phyloP scores from a whole-genome alignment of 2,113 vertebrate genomes.

The Seriola aureovittata region DNA sequence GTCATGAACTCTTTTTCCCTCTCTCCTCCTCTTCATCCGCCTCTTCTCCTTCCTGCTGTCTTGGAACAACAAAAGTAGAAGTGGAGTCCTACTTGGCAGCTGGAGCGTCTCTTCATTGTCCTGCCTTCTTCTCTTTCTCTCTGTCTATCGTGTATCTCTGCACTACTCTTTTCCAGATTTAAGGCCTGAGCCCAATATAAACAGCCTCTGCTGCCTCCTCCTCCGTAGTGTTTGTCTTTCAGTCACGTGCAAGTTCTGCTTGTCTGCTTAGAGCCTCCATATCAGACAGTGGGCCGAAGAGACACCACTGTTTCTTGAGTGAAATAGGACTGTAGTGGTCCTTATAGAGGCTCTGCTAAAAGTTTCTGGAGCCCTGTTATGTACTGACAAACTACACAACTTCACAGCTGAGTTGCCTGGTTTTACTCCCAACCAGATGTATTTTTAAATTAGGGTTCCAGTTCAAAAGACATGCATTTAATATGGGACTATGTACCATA shows the following conservation, averaged over 20 bases:
- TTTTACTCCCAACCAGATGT: not conserved
- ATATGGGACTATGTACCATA: not conserved
- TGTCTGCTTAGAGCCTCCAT: conserved; percentile 50
- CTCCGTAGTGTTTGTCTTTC: conserved; percentile 25
- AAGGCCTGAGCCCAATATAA: conserved; percentile 63
- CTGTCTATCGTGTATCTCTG: conserved; percentile 6
- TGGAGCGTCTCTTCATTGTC: conserved; percentile 36
- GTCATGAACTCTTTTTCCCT: conserved; percentile 34
- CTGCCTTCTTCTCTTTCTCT: conserved; percentile 14
- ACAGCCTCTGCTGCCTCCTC: conserved; percentile 50
- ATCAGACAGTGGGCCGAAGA: conserved; percentile 63
- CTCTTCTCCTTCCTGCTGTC: conserved; percentile 65
- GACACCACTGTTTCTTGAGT: conserved; percentile 72
- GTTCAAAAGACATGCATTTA: not conserved
- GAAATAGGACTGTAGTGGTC: conserved; percentile 31
- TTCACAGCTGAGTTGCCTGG: not conserved
- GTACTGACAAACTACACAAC: not conserved
- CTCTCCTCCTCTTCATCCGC: conserved; percentile 42
- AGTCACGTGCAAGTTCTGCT: conserved; percentile 49
- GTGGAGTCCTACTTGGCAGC: conserved; percentile 51
- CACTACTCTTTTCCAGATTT: conserved; percentile 54
- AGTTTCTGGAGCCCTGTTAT: conserved; percentile 12
- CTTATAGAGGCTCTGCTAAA: not conserved
- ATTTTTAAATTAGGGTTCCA: not conserved
- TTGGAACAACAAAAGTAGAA: conserved; percentile 58